phyloP scores from a whole-genome alignment of 2,888 invertebrate genomes.

The Tethea ocularis region DNA sequence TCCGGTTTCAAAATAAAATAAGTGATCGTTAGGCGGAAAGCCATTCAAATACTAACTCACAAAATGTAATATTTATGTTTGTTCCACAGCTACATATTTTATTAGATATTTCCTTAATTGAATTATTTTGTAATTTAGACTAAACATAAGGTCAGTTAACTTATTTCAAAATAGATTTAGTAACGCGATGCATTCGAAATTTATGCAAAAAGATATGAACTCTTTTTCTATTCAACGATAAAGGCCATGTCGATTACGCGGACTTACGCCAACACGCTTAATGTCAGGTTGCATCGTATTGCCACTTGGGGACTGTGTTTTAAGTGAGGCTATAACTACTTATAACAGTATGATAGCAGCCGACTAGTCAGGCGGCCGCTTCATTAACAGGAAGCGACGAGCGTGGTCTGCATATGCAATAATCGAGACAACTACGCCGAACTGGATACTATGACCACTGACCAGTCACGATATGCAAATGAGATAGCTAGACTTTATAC shows the following conservation, averaged over 20 bases:
- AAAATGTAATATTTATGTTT: too few relatives aligned
- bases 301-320: not conserved
- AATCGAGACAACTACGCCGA: constrained; percentile 29
- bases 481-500: constrained; percentile 34
- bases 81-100: not conserved
- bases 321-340: not conserved
- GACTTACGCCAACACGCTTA: not conserved
- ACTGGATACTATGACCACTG: constrained; percentile 37
- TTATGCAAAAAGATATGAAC: not conserved
- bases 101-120: not conserved
- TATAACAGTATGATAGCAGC: constrained; percentile 10
- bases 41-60: too few relatives aligned
- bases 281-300: not conserved
- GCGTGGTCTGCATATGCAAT: constrained; percentile 69
- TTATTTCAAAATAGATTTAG: not conserved
- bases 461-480: constrained; percentile 48
- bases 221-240: not conserved
- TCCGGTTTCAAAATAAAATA: too few relatives aligned
- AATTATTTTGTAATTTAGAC: not conserved
- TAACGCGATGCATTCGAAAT: not conserved
- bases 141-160: not conserved
- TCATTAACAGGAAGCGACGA: constrained; percentile 71
- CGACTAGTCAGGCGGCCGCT: constrained; percentile 49
- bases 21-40: too few relatives aligned
- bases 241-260: not conserved